Evolutionary conservation across 1,140 invertebrate species (phyloP).

Genomic region (Leptinotarsa defecta): DNA sequence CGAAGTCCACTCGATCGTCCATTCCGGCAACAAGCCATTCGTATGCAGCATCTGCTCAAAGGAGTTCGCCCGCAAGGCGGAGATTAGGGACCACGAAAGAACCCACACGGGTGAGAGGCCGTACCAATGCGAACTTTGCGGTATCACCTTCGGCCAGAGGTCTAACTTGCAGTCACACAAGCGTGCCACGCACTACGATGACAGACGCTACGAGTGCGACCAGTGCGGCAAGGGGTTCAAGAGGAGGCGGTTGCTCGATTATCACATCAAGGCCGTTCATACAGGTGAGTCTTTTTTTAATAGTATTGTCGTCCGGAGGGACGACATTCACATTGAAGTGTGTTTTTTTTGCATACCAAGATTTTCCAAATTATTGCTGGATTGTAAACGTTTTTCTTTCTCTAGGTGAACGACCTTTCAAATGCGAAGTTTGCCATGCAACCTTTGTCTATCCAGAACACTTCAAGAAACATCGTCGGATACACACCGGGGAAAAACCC

Average conservation of each 20-base stretch:
- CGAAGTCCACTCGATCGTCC: slow-evolving; percentile 70
- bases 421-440: slow-evolving; percentile 73
- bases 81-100: slow-evolving; percentile 58
- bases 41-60: slow-evolving; percentile 74
- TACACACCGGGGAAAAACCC: slow-evolving; percentile 78
- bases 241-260: slow-evolving; percentile 71
- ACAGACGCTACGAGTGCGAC: slow-evolving; percentile 72
- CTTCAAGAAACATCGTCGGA: slow-evolving; percentile 79
- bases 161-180: slow-evolving; percentile 81
- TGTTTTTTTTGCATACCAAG: no score
- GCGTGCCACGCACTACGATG: slow-evolving; percentile 76
- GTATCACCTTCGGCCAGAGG: slow-evolving; percentile 74
- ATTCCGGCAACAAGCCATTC: slow-evolving; percentile 71
- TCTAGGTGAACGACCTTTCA: slow-evolving; percentile 70
- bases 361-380: no score
- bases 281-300: slow-evolving; percentile 59
- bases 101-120: slow-evolving; percentile 72
- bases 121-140: slow-evolving; percentile 80
- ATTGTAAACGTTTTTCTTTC: background rate
- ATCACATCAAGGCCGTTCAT: slow-evolving; percentile 81
- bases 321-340: no score
- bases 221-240: slow-evolving; percentile 71
- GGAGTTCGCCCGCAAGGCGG: slow-evolving; percentile 73
- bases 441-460: slow-evolving; percentile 85
- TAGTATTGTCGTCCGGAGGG: no score